These are phyloP conservation scores for Neotoma lepida DNA, from an alignment of 2,113 vertebrate species.

Conservation along the genomic window DNA sequence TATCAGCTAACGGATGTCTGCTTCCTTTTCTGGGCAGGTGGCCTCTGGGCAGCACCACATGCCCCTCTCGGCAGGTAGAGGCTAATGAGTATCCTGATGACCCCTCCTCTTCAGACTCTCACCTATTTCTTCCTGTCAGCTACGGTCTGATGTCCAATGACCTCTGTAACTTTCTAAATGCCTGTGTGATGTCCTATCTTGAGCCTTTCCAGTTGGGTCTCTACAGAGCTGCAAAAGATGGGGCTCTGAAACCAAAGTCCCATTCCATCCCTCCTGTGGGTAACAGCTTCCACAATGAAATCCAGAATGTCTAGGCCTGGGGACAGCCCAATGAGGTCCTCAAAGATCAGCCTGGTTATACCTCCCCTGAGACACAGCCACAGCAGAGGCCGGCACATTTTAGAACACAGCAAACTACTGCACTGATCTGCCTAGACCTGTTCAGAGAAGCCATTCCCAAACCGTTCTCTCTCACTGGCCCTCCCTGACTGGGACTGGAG, in stretches of 20 bases:
- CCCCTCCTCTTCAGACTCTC: neutral
- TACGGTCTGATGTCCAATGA: no score
- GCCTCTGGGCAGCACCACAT: neutral
- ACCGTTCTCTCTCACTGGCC: neutral
- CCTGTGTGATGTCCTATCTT: neutral
- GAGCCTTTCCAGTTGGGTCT: neutral
- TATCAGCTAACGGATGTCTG: neutral
- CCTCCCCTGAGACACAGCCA: neutral
- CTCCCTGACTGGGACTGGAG: neutral
- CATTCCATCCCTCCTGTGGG: neutral
- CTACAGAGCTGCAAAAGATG: neutral
- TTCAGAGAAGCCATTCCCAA: neutral
- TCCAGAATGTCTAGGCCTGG: neutral
- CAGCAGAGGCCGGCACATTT: rapidly evolving
- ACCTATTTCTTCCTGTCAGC: neutral
- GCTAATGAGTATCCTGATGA: neutral
- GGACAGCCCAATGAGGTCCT: neutral
- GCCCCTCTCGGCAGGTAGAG: neutral
- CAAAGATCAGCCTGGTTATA: neutral
- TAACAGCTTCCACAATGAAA: neutral
- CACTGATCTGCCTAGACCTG: neutral
- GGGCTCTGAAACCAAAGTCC: neutral
- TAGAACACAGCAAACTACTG: neutral
- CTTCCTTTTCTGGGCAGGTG: neutral
- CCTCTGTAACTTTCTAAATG: neutral